Evolutionary conservation across 2,888 invertebrate genomes (phyloP), one percentile per base, ranked within the genome.

Genomic region (Dinocampus coccinellae): DNA sequence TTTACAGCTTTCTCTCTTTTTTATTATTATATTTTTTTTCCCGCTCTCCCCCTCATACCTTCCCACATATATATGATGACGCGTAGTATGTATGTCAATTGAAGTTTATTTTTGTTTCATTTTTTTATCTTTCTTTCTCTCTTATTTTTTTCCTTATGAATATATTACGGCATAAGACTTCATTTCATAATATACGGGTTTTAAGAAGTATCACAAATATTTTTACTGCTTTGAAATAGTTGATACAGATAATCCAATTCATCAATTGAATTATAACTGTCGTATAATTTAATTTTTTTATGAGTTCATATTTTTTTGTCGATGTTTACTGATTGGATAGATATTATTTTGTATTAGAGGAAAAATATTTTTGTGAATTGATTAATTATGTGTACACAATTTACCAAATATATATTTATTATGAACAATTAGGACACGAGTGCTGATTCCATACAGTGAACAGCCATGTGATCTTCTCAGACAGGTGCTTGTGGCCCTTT

Each of bases 31-130:
- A n/a, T n/a, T n/a, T n/a, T n/a, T n/a, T n/a, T n/a, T n/a, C n/a
- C n/a, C 39, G 42, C 53, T 64, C 47, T 57, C 36, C 53, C 24
- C 26, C 13, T 53, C 57, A 11, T 68, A 42, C 62, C 73, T 34
- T 58, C 67, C 73, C 72, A 53, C 70, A 26, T 55, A 55, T n/a
- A n/a, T n/a, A 29, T 55, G 29, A 55, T 29, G 29, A 47, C 42
- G 42, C 16, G 42, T n/a, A 16, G 42, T 47, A 20, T 47, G 16
- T 47, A n/a, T 47, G 42, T 47, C 42, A n/a, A 47, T 47, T 16
- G 42, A 16, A 70, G 75, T 75, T 58, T 52, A n/a, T 33, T 75
- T 70, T 69, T 67, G 73, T 73, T 61, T 72, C 74, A 68, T 74
- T 26, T 58, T 69, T 58, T 36, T 66, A 67, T 39, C 70, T 64